phyloP scores from a whole-genome alignment of 2,113 vertebrate genomes.

The Fukomys damarensis region DNA sequence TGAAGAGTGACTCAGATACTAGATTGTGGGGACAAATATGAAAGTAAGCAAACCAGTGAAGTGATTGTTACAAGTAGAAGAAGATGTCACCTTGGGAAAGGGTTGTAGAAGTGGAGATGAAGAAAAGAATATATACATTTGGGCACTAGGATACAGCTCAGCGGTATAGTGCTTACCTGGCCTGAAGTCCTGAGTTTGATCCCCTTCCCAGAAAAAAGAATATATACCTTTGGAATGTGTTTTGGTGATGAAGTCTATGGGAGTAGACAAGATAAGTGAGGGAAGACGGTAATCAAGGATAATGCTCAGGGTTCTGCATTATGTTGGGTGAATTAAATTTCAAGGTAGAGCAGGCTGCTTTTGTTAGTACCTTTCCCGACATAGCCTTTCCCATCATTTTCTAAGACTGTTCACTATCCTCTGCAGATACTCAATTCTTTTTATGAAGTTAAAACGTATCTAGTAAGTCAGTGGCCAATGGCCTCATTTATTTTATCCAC shows the following conservation, averaged over 20 bases:
- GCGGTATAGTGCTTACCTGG: too few species aligned
- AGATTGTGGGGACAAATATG: background rate
- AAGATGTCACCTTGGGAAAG: background rate
- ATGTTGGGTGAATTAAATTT: background rate
- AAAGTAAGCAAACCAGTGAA: background rate
- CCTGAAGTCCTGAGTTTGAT: too few species aligned
- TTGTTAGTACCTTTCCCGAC: background rate
- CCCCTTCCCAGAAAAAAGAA: too few species aligned
- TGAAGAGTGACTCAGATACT: background rate
- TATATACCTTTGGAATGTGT: background rate
- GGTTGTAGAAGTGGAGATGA: background rate
- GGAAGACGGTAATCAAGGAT: background rate
- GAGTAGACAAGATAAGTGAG: background rate
- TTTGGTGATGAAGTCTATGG: background rate
- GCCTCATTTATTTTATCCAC: background rate
- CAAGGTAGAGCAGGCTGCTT: background rate
- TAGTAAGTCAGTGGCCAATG: background rate
- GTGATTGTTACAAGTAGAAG: background rate
- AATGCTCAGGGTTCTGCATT: background rate
- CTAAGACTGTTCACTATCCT: background rate
- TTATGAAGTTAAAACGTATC: background rate
- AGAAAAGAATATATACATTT: background rate
- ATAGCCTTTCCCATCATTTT: slow-evolving; percentile 16
- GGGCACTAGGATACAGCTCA: too few species aligned
- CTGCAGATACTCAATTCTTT: background rate